phyloP scores from a whole-genome alignment of 2,888 invertebrate species.

The Tipula confusa region DNA sequence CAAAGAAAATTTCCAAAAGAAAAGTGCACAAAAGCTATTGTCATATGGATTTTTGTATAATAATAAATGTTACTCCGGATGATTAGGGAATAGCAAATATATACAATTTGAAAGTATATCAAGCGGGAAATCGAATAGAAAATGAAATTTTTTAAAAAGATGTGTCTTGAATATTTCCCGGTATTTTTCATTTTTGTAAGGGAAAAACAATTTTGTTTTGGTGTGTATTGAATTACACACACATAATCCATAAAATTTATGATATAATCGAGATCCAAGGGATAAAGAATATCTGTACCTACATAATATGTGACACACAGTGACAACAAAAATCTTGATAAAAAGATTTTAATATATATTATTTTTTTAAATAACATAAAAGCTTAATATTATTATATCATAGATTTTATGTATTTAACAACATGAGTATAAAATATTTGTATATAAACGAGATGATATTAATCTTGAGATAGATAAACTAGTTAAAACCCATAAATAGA shows the following conservation, averaged over 20 bases:
- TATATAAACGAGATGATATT: not conserved
- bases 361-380: not conserved
- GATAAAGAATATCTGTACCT: not conserved
- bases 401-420: not conserved
- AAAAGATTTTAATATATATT: not conserved
- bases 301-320: not conserved
- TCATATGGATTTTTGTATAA: not conserved
- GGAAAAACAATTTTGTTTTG: not conserved
- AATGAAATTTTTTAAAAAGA: conserved; percentile 7
- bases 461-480: not conserved
- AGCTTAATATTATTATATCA: conserved; percentile 12
- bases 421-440: too few species aligned
- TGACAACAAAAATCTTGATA: not conserved
- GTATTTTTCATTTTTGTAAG: not conserved
- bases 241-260: not conserved
- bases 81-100: not conserved
- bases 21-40: not conserved
- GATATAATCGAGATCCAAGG: not conserved
- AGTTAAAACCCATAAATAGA: not conserved
- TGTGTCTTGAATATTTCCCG: not conserved
- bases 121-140: conserved; percentile 20
- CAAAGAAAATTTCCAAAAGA: not conserved
- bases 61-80: not conserved
- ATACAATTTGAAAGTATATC: not conserved
- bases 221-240: not conserved